Percentiles rank a stretch among this genome's conserved stretches.
These are phyloP conservation scores for Pachycephus smyrnensis DNA, from an alignment of 2,888 invertebrate species.

Conservation along the genomic window DNA sequence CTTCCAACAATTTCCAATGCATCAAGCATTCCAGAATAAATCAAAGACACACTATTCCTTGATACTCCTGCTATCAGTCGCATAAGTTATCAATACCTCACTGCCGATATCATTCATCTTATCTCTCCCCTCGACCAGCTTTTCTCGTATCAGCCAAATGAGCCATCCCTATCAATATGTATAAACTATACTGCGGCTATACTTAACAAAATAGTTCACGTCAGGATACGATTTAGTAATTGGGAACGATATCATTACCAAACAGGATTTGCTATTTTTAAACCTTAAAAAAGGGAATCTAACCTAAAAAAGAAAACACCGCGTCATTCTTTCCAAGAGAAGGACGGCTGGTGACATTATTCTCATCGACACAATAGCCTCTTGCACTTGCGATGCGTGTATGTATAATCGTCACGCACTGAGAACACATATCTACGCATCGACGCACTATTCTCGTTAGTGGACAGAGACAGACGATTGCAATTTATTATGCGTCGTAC, in stretches of 20 bases:
- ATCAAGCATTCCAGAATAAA: background rate
- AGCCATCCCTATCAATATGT: background rate
- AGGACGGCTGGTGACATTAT: background rate
- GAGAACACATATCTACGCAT: background rate
- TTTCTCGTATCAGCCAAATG: background rate
- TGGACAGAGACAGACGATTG: background rate
- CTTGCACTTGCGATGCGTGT: background rate
- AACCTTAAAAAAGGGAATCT: background rate
- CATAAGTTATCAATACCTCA: background rate
- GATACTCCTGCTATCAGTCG: background rate
- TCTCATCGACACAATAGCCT: background rate
- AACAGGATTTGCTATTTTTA: background rate
- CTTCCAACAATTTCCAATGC: background rate
- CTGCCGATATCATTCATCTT: background rate
- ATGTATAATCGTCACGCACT: background rate
- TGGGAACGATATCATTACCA: background rate
- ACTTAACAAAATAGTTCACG: background rate
- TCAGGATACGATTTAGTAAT: background rate
- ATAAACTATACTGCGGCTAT: background rate
- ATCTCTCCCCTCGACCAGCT: background rate
- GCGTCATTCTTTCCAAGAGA: background rate
- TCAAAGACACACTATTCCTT: background rate
- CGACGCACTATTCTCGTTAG: background rate
- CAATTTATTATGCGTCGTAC: background rate
- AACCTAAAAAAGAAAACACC: background rate